Evolutionary conservation across 2,888 invertebrate genomes (phyloP), one percentile per base, ranked within the genome.

Genomic region (Dilophus febrilis): DNA sequence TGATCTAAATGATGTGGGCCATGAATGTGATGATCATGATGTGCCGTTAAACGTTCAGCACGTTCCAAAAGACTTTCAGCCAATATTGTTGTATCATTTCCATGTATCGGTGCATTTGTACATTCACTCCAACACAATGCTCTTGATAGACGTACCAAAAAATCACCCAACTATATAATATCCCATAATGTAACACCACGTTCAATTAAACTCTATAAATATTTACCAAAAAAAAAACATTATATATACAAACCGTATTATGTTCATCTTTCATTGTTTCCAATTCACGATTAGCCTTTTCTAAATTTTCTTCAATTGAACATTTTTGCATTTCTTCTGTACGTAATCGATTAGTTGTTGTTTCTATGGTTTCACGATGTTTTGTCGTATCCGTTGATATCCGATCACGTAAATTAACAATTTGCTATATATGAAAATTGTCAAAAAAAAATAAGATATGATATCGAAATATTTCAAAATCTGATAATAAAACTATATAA

Each of bases 11-110:
- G 35, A 17, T 10, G 13, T 14, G 34, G 10, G 22, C 36, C 36
- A 36, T 14, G 16, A 22, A 26, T 26, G 38, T 51, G 51, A 40
- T 57, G 59, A 3, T 59, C 59, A 34, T 55, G 54, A 29, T 57
- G 55, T 1, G 53, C 50, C 0, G 54, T 42, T 19, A 63, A 41
- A 1, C 90, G 87, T 58, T 91, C 86, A 3, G 86, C 86, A 32
- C 90, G 71, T 44, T 86, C 76, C 41, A 90, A 64, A 43, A 92
- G 67, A 36, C 84, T 81, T 53, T 91, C 90, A 0, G 85, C 63
- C 51, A 63, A 52, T 3, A 61, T 51, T 35, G 58, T 58, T 1
- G 63, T 63, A 16, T 63, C 64, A 7, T 53, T 50, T 3, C 62
- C 63, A 12, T 55, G 46, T 0, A 56, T 52, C 0, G 64, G 61